Evolutionary conservation across 2,888 invertebrate species (phyloP).

Genomic region (Barypeithes pellucidus): DNA sequence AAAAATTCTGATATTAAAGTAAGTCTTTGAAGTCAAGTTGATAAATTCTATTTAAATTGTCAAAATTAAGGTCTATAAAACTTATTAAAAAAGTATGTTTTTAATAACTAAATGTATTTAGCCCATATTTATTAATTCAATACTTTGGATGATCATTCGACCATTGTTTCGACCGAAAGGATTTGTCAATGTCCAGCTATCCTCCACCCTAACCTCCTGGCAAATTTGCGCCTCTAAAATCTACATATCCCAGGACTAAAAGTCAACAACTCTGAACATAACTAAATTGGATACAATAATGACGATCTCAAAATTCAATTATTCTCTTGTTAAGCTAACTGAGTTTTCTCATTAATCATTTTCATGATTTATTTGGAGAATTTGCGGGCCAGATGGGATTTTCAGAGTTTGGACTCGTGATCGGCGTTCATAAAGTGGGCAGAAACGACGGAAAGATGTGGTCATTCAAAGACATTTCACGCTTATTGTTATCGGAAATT

Average conservation of each 20-base stretch:
- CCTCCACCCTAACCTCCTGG: no score
- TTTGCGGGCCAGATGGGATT: slow-evolving; percentile 1
- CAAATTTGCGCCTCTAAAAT: no score
- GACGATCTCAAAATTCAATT: background rate
- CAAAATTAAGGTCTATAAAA: no score
- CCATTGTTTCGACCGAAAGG: no score
- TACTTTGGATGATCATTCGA: no score
- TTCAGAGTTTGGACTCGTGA: background rate
- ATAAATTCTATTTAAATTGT: no score
- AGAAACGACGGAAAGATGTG: background rate
- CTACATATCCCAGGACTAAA: background rate
- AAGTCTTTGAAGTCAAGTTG: no score
- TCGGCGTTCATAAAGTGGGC: background rate
- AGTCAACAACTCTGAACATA: background rate
- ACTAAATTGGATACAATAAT: background rate
- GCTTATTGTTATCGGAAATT: background rate
- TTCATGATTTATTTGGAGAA: slow-evolving; percentile 9
- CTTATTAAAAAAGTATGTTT: no score
- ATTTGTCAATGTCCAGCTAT: no score
- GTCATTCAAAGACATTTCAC: background rate
- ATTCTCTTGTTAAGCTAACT: background rate
- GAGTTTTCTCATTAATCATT: slow-evolving; percentile 21
- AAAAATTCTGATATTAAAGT: no score
- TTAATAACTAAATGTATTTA: no score
- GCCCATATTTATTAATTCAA: no score